Evolutionary conservation across 2,113 vertebrate genomes (phyloP), one percentile per base, ranked within the genome.

Genomic region (Gambusia affinis): DNA sequence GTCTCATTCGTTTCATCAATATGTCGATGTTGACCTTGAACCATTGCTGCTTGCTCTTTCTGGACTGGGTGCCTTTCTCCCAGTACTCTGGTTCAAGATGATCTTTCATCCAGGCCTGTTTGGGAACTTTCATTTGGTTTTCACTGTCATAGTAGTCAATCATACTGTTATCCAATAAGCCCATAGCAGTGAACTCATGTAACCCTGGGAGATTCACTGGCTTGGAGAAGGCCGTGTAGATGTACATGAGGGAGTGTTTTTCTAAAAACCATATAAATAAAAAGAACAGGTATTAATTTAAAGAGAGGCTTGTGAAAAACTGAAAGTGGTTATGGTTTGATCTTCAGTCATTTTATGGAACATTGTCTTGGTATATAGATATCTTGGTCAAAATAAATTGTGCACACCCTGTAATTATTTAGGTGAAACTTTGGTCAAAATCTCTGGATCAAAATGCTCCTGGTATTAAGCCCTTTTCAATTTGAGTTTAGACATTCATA

Each of bases 121-220:
- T 80, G 64, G 94, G 85, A 33, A 89, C 44, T 0, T 90, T 92
- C 1, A 0, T 0, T 62, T 60, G 31, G 0, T 0, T 0, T 0
- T 47, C 15, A 2, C 89, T 94, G 89, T 94, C 84, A 0, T 74
- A 94, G 90, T 79, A 90, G 66, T 93, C 93, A 35, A 95, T 94
- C 75, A 75, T 77, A 7, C 3, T 68, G 57, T 4, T 0, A 15
- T 95, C 89, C 81, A 95, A 64, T 1, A 86, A 67, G 0, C 94
- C 93, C 85, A 92, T 89, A 64, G 90, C 91, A 0, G 86, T 86
- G 83, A 94, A 95, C 14, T 85, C 12, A 10, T 89, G 91, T 70
- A 93, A n/a, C n/a, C 90, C 89, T 0, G 74, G 86, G 0, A 54
- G 28, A 0, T 0, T 0, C 0, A 64, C 14, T 0, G 79, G 51